A percentile compares a stretch with the other conserved stretches of the same genome.
phyloP scores from a whole-genome alignment of 2,797 vertebrate species.

The Spea hammondii region DNA sequence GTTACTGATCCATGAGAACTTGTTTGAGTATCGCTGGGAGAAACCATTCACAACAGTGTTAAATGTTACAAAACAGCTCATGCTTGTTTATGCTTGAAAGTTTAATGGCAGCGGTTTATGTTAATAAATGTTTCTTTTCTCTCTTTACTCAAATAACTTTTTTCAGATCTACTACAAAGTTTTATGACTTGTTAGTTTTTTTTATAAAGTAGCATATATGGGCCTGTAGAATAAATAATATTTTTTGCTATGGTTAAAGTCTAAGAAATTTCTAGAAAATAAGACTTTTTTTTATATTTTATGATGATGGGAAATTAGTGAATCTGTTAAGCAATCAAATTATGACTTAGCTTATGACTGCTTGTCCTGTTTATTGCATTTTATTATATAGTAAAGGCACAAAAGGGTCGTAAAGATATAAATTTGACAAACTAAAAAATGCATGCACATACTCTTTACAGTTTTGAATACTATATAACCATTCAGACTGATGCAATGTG shows the following conservation, averaged over 20 bases:
- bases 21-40: too few species aligned
- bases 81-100: conserved; percentile 33
- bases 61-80: neutral
- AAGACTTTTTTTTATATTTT: too few species aligned
- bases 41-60: too few species aligned
- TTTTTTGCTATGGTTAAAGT: neutral
- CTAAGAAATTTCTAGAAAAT: conserved; percentile 8
- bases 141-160: conserved; percentile 19
- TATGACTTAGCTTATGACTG: conserved; percentile 21
- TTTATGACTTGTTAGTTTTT: conserved; percentile 23
- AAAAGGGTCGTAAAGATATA: conserved; percentile 14
- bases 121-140: conserved; percentile 36
- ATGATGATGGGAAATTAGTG: conserved; percentile 25
- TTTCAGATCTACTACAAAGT: conserved; percentile 15
- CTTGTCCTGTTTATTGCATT: conserved; percentile 32
- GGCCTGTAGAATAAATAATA: conserved; percentile 14
- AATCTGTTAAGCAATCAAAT: conserved; percentile 23
- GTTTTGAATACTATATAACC: conserved; percentile 28
- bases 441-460: conserved; percentile 28
- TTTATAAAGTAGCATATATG: conserved; percentile 24
- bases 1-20: too few species aligned
- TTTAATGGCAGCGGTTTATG: conserved; percentile 19
- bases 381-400: conserved; percentile 38
- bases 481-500: conserved; percentile 11
- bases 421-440: conserved; percentile 10